A percentile compares a stretch with the other conserved stretches of the same genome.
Evolutionary conservation across 2,797 vertebrate genomes (phyloP).

Genomic region (Adelosebastes latens): DNA sequence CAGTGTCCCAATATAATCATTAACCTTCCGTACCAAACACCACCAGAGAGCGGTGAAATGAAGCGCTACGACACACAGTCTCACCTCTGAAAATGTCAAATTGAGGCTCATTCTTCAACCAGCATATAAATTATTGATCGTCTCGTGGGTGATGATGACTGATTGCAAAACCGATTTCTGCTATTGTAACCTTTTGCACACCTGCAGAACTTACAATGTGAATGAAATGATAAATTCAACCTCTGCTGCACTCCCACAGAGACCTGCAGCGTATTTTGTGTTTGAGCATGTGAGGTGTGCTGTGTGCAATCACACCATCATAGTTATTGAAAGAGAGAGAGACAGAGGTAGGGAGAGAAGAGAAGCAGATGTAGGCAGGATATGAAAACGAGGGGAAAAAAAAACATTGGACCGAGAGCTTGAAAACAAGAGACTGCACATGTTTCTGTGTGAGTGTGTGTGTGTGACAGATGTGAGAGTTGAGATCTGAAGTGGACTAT

Average conservation of each 20-base stretch:
- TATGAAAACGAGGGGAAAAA: conserved; percentile 24
- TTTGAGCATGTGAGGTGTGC: neutral
- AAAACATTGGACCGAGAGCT: conserved; percentile 27
- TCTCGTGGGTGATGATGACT: conserved; percentile 21
- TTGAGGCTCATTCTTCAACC: conserved; percentile 10
- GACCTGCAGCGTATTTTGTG: neutral
- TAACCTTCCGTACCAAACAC: neutral
- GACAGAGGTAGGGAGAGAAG: neutral
- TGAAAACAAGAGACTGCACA: conserved; percentile 39
- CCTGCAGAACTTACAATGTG: conserved; percentile 40
- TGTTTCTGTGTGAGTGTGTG: conserved; percentile 7
- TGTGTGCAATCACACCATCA: conserved; percentile 5
- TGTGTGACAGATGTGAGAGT: conserved; percentile 44
- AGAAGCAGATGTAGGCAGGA: conserved; percentile 27
- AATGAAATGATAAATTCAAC: conserved; percentile 39
- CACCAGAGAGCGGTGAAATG: conserved; percentile 6
- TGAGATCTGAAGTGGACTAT: conserved; percentile 59
- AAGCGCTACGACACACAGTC: neutral
- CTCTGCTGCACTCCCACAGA: conserved; percentile 6
- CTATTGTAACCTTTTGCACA: conserved; percentile 63
- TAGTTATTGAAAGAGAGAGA: conserved; percentile 11
- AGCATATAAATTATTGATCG: conserved; percentile 42
- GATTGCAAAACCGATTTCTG: conserved; percentile 46
- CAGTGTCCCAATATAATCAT: conserved; percentile 17
- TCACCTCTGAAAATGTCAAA: conserved; percentile 44